These are phyloP conservation scores for Athene noctua DNA, from an alignment of 2,113 vertebrate species.

Conservation along the genomic window DNA sequence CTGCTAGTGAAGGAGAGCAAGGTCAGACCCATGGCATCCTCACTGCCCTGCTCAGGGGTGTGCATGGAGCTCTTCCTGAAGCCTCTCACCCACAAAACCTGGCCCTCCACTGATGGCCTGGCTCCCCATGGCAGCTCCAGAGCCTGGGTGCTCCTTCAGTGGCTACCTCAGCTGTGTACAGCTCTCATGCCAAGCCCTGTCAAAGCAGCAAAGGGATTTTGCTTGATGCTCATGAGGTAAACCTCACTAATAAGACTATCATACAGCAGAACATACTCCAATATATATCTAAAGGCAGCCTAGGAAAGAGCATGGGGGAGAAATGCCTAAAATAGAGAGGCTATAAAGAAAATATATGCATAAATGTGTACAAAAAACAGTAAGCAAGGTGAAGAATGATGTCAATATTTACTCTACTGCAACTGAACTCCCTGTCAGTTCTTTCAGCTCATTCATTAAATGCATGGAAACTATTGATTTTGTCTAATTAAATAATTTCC, in stretches of 20 bases:
- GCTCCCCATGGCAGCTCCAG: not conserved
- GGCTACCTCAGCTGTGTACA: not conserved
- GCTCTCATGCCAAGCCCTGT: not conserved
- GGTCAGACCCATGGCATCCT: not conserved
- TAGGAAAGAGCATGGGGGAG: not conserved
- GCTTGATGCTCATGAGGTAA: not conserved
- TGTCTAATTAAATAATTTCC: not conserved
- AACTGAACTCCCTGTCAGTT: not conserved
- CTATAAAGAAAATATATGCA: not conserved
- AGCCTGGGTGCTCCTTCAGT: not conserved
- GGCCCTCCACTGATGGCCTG: not conserved
- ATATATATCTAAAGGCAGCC: not conserved
- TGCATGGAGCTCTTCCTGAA: not conserved
- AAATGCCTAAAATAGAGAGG: not conserved
- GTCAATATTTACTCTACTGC: not conserved
- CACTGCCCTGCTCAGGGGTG: accelerated
- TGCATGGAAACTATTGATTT: conserved; percentile 60
- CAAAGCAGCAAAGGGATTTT: not conserved
- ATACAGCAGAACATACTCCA: not conserved
- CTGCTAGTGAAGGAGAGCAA: not conserved
- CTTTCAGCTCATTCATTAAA: conserved; percentile 12
- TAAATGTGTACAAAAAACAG: not conserved
- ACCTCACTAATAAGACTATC: not conserved
- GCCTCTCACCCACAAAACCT: not conserved
- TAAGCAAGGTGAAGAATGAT: not conserved